Percentiles rank a stretch among this genome's conserved stretches.
Evolutionary conservation across 2,888 invertebrate species (phyloP).

Genomic region (Unio delphinus): DNA sequence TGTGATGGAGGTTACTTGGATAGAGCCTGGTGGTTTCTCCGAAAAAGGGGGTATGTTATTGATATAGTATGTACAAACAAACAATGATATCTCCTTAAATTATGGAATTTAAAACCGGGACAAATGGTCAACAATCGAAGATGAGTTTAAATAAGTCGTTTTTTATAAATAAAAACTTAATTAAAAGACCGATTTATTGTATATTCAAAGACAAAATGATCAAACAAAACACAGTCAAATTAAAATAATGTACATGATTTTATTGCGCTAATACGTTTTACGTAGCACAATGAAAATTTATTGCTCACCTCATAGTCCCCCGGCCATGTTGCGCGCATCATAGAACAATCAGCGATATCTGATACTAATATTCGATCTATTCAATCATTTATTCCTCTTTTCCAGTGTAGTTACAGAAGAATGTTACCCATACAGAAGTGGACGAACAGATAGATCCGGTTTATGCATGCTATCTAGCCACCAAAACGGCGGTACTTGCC

Average conservation of each 20-base stretch:
- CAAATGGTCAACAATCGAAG: background rate
- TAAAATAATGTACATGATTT: too few species aligned
- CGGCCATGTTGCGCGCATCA: too few species aligned
- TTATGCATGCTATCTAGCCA: conserved; percentile 77
- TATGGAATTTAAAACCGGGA: background rate
- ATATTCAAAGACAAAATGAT: too few species aligned
- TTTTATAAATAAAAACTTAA: too few species aligned
- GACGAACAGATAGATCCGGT: conserved; percentile 76
- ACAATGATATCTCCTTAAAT: background rate
- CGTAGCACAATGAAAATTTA: too few species aligned
- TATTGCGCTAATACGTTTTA: too few species aligned
- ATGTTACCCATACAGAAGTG: conserved; percentile 84
- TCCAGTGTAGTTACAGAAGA: conserved; percentile 85
- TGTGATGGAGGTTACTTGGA: conserved; percentile 93
- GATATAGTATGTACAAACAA: conserved; percentile 7
- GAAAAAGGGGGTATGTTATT: conserved; percentile 77
- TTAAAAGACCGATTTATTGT: too few species aligned
- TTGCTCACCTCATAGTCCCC: too few species aligned
- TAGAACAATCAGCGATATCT: too few species aligned
- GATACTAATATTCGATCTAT: too few species aligned
- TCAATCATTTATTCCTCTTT: conserved; percentile 4
- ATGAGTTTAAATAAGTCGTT: background rate
- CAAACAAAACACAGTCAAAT: too few species aligned
- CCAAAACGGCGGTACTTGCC: conserved; percentile 55
- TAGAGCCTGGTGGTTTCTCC: conserved; percentile 90